Evolutionary conservation across 2,797 vertebrate genomes (phyloP), one percentile per base, ranked within the genome.

Genomic region (Phyllotis vaccarum): DNA sequence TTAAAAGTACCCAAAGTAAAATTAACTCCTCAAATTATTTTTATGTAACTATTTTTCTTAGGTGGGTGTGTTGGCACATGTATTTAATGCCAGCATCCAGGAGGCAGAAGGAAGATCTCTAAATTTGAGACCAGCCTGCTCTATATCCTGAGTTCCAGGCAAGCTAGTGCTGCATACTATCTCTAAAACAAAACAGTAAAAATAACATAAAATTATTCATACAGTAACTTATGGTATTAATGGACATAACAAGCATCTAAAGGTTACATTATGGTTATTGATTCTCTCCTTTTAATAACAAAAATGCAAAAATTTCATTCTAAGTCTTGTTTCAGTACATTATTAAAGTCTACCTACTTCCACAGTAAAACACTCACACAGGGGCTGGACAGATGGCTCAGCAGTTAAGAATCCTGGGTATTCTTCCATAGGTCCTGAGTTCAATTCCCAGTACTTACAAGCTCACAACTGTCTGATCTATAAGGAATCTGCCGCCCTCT

Each of bases 1-100:
- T 64, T 46, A 54, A n/a, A 79, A 72, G 22, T 49, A 83, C 72
- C 12, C 64, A 91, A 91, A 74, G 58, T 92, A 76, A 86, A 90
- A 79, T 64, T 40, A 86, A 86, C 37, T 29, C 64, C n/a, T 88
- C 81, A 66, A 95, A 81, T 64, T 86, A 13, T 16, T 34, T 31
- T 49, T 49, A 72, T 27, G 64, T 34, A 95, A 81, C 56, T 79
- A 34, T 34, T 49, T 76, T 76, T 76, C 46, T 76, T 49, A 76
- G 40, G 29, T 40, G 46, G 27, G 19, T 40, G 21, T 40, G 70
- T 7, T 60, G 22, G 6, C 58, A 60, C 21, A 60, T 60, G n/a
- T 81, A 56, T 43, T 60, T 60, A 60, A 43, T 19, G 37, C 79
- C n/a, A 82, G 24, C 56, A 60, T 29, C 29, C 54, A 60, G 56